A percentile compares a stretch with the other conserved stretches of the same genome.
These are phyloP conservation scores for Heliconius hortense DNA, from an alignment of 2,888 invertebrate genomes.

Conservation along the genomic window DNA sequence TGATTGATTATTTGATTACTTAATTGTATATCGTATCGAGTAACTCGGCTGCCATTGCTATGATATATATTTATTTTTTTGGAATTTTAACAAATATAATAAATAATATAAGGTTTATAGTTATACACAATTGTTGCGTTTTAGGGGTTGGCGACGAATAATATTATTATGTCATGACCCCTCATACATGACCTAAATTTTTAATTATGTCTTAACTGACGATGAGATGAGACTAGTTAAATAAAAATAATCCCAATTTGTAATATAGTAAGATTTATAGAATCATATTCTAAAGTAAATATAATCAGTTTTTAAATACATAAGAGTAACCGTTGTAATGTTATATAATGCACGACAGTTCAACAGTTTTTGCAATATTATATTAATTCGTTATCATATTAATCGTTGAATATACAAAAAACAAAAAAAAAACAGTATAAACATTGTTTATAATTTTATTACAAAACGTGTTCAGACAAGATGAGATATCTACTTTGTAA, in stretches of 20 bases:
- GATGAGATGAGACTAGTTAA: background rate
- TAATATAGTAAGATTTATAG: slow-evolving; percentile 2
- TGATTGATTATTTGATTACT: too few species aligned
- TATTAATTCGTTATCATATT: slow-evolving; percentile 4
- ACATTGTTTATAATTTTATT: slow-evolving; percentile 10
- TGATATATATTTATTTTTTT: background rate
- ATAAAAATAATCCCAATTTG: background rate
- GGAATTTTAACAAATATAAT: slow-evolving; percentile 11
- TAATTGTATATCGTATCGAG: background rate
- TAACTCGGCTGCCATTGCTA: slow-evolving; percentile 8
- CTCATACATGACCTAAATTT: background rate
- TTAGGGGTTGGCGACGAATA: background rate
- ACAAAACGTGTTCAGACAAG: slow-evolving; percentile 7
- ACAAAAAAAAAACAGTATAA: background rate
- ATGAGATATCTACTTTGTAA: slow-evolving; percentile 10
- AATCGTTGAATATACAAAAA: slow-evolving; percentile 15
- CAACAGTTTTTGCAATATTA: slow-evolving; percentile 14
- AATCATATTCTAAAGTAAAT: slow-evolving; percentile 22
- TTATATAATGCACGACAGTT: background rate
- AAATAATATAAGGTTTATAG: slow-evolving; percentile 17
- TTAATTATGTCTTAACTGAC: background rate
- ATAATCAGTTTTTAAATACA: slow-evolving; percentile 16
- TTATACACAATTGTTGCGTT: slow-evolving; percentile 10
- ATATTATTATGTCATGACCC: background rate
- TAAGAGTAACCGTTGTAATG: background rate